Base-by-base conservation (phyloP, 92 coral and sea anemone genomes). In the Epizoanthus rinbou region DNA sequence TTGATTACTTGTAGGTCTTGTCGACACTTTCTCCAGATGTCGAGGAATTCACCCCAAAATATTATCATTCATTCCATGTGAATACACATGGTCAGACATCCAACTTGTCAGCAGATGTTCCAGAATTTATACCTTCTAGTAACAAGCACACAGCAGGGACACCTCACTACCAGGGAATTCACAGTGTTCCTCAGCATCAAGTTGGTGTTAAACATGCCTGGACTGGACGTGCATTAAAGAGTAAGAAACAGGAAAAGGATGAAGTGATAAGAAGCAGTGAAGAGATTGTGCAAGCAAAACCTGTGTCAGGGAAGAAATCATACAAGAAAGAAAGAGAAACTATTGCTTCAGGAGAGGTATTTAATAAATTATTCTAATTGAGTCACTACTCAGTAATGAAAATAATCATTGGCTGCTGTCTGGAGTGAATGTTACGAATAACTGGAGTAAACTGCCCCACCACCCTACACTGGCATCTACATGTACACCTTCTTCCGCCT, bases 311-410 rank as follows among this genome's bases (percentile, higher is more conserved):
- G 56, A 75, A 23, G 37, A 75, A 75, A 57, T 75, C 80, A 0
- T 75, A 75, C 67, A 75, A 75, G 66, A 75, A 75, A 18, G 80
- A 75, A 75, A 75, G 80, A 57, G 80, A 75, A 59, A 50, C 58
- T 4, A 56, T 56, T 75, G 80, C 80, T 24, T 33, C 45, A 57
- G 80, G 66, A 57, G 53, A 56, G 67, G 80, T 75, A 37, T 31
- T 35, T 68, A 67, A 17, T 0, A 66, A 2, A 28, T 28, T 28
- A 37, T 37, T 37, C 3, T 37, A 37, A 37, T 37, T 37, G 2
- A 37, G 3, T 37, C 43, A 37, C 43, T 37, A 37, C 39, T 35
- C 39, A 37, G 43, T 0, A 37, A 1, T 37, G 6, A 37, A 37
- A 1, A 37, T 37, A 37, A 6, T 37, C 3, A 1, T 37, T 37